phyloP scores from a whole-genome alignment of 2,113 vertebrate species.

The Actenoides lindsayi region DNA sequence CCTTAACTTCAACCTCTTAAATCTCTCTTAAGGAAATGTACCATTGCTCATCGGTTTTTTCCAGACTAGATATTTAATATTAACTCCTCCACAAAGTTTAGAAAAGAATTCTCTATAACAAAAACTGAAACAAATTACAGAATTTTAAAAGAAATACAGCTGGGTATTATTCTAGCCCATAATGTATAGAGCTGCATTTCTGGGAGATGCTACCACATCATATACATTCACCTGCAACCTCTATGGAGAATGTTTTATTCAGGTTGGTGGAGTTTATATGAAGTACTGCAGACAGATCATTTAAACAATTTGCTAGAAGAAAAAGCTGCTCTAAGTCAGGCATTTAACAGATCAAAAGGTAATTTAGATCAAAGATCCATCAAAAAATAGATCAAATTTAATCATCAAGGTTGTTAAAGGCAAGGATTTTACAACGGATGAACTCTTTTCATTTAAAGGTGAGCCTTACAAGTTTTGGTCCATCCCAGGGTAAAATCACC shows the following conservation, averaged over 20 bases:
- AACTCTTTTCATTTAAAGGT: neutral
- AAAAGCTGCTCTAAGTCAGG: neutral
- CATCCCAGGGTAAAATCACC: neutral
- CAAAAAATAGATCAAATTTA: neutral
- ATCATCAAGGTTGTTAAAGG: neutral
- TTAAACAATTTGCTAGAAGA: neutral
- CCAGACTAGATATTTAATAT: neutral
- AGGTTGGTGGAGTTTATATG: neutral
- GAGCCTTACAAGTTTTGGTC: neutral
- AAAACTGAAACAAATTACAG: neutral
- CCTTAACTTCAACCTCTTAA: neutral
- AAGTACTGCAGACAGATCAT: neutral
- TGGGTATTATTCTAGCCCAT: neutral
- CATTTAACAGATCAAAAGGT: neutral
- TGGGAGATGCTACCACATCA: neutral
- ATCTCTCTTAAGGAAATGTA: neutral
- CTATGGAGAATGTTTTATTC: neutral
- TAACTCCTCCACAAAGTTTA: neutral
- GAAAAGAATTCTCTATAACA: neutral
- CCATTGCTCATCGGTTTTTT: neutral
- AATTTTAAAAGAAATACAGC: neutral
- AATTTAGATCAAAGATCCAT: neutral
- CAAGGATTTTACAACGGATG: neutral
- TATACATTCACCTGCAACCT: neutral
- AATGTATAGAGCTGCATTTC: neutral